These are phyloP conservation scores for Panzeria rudis DNA, from an alignment of 2,888 invertebrate species.

Conservation along the genomic window DNA sequence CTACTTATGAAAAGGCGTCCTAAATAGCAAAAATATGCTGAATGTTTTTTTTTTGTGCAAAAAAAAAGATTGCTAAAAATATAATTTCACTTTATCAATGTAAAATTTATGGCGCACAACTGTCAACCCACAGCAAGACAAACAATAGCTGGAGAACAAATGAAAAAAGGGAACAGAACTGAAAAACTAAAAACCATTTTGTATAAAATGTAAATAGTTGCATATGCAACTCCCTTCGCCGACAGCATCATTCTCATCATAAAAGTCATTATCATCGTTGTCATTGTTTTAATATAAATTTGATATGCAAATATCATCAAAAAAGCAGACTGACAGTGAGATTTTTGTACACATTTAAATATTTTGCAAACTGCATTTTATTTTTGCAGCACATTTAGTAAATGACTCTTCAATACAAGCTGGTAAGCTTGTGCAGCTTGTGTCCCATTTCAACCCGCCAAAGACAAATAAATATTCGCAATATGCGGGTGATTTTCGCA, in stretches of 20 bases:
- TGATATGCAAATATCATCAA: constrained; percentile 46
- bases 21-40: constrained; percentile 7
- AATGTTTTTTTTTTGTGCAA: constrained; percentile 17
- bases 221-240: constrained; percentile 37
- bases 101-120: constrained; percentile 55
- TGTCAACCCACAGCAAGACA: constrained; percentile 46
- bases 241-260: neutral
- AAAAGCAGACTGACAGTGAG: neutral
- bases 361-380: constrained; percentile 20
- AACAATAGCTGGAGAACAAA: constrained; percentile 20
- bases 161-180: constrained; percentile 33
- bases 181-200: constrained; percentile 24
- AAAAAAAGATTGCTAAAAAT: constrained; percentile 19
- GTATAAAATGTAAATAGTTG: constrained; percentile 64
- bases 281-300: constrained; percentile 35
- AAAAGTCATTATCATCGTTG: constrained; percentile 18
- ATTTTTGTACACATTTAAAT: constrained; percentile 26
- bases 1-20: constrained; percentile 43
- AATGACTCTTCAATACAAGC: neutral
- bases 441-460: constrained; percentile 20
- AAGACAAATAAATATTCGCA: constrained; percentile 6
- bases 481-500: constrained; percentile 43
- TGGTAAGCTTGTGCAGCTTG: neutral
- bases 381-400: neutral
- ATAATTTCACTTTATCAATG: constrained; percentile 43